phyloP scores from a whole-genome alignment of 2,888 invertebrate genomes.

The Drosophila fulvimacula region DNA sequence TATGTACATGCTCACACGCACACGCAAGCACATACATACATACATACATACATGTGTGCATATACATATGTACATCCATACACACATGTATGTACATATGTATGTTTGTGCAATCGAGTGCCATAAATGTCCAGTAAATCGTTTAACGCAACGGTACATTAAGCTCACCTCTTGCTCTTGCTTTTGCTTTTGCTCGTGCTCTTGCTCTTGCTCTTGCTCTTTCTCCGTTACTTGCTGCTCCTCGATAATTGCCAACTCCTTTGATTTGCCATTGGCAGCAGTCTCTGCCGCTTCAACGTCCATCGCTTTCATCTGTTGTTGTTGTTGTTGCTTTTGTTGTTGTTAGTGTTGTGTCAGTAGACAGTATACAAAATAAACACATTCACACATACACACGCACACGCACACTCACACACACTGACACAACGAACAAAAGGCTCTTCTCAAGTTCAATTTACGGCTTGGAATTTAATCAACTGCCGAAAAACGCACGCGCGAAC shows the following conservation, averaged over 20 bases:
- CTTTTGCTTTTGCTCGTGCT: no score
- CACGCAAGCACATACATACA: neutral
- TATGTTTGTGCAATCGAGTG: conserved; percentile 2
- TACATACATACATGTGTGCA: no score
- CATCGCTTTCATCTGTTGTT: conserved; percentile 20
- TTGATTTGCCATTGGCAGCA: conserved; percentile 21
- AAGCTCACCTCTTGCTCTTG: conserved; percentile 35
- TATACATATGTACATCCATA: no score
- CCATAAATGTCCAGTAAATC: conserved; percentile 31
- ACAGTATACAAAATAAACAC: conserved; percentile 8
- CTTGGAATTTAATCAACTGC: conserved; percentile 52
- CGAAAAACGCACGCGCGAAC: conserved; percentile 56
- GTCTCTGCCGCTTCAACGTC: neutral
- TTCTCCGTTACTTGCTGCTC: conserved; percentile 11
- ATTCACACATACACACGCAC: neutral
- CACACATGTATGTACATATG: neutral
- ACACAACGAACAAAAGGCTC: conserved; percentile 23
- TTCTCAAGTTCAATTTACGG: conserved; percentile 33
- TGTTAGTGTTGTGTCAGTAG: conserved; percentile 14
- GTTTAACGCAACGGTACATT: conserved; percentile 44
- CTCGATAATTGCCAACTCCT: conserved; percentile 26
- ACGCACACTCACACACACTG: neutral
- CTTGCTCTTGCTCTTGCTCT: conserved; percentile 23
- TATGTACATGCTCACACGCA: neutral
- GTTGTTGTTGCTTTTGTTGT: conserved; percentile 11